Conservation (phyloP, 23 tunicate genomes). For the Oikopleura vanhoeffeni region DNA sequence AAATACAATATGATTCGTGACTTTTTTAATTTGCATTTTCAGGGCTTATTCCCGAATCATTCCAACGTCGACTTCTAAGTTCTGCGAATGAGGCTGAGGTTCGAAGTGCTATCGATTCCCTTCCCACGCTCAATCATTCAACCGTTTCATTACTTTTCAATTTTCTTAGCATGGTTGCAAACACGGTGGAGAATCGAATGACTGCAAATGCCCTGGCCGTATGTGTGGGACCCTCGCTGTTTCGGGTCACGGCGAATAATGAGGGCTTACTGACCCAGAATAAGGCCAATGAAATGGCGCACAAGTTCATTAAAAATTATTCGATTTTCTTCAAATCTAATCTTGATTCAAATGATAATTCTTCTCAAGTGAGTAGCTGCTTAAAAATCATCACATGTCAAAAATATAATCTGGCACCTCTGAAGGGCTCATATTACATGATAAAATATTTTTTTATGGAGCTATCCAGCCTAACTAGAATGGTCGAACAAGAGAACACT, state of each 20-base stretch:
- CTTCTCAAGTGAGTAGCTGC: too few species aligned
- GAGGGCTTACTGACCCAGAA: not conserved
- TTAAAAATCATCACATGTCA: too few species aligned
- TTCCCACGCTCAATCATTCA: not conserved
- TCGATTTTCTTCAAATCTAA: not conserved
- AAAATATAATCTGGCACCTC: too few species aligned
- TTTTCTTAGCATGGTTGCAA: not conserved
- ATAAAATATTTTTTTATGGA: too few species aligned
- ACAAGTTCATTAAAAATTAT: not conserved
- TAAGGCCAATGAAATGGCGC: not conserved
- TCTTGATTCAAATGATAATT: too few species aligned
- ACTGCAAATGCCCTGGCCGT: not conserved
- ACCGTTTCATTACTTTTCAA: not conserved
- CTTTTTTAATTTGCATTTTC: too few species aligned
- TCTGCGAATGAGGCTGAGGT: not conserved
- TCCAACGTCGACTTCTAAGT: not conserved
- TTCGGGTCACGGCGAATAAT: not conserved
- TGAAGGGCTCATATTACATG: too few species aligned
- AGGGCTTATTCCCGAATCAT: not conserved
- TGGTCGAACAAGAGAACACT: too few species aligned
- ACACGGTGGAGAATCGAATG: not conserved
- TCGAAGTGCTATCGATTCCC: not conserved
- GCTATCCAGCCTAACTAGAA: too few species aligned
- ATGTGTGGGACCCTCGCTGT: not conserved
- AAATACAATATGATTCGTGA: too few species aligned